These are phyloP conservation scores for Hippopotamus amphibius DNA, from an alignment of 2,113 vertebrate species.

Conservation along the genomic window DNA sequence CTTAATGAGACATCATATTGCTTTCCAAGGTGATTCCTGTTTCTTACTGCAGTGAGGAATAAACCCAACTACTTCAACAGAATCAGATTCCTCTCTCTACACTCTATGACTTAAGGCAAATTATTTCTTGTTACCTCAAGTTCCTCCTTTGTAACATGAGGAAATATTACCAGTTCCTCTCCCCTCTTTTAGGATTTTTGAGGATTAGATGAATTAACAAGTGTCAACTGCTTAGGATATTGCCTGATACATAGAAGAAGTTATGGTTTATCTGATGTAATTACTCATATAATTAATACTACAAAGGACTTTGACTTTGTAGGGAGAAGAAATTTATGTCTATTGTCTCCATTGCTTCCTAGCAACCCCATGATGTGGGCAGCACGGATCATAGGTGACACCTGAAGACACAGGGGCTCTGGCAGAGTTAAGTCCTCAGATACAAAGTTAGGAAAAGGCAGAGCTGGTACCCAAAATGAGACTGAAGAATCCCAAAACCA, in stretches of 20 bases:
- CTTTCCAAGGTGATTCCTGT: too few relatives aligned
- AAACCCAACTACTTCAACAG: too few relatives aligned
- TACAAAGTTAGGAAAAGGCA: background rate
- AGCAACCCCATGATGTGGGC: background rate
- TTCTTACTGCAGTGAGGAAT: too few relatives aligned
- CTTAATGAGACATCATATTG: too few relatives aligned
- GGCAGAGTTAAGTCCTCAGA: background rate
- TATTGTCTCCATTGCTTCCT: fast-evolving
- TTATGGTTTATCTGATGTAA: background rate
- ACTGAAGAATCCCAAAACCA: background rate
- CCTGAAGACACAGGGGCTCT: background rate
- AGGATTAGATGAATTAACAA: background rate
- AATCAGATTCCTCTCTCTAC: too few relatives aligned
- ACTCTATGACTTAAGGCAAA: background rate
- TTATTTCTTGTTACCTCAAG: background rate
- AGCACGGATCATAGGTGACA: background rate
- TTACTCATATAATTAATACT: background rate
- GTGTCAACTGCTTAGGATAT: background rate
- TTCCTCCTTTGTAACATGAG: background rate
- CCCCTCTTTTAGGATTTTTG: background rate
- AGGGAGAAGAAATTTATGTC: background rate
- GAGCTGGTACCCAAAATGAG: background rate
- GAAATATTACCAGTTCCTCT: background rate
- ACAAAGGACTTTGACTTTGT: background rate
- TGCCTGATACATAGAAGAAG: background rate